These are phyloP conservation scores for Drosophila saltans DNA, from an alignment of 1,140 invertebrate genomes.

Conservation along the genomic window DNA sequence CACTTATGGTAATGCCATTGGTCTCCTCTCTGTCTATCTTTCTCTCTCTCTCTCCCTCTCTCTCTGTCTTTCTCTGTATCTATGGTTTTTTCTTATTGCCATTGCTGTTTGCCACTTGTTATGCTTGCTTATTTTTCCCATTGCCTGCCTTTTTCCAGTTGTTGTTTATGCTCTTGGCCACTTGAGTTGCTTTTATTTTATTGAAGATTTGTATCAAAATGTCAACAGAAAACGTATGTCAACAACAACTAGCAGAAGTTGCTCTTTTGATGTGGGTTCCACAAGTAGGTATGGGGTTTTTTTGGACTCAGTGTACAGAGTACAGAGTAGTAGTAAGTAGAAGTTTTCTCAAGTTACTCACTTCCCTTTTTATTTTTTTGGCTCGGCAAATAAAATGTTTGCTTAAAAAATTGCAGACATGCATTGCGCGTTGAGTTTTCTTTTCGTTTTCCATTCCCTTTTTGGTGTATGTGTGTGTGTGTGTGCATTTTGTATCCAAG, in stretches of 20 bases:
- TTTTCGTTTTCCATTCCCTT: constrained; percentile 18
- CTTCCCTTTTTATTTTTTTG: constrained; percentile 5
- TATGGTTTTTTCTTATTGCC: constrained; percentile 12
- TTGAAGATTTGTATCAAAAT: constrained; percentile 79
- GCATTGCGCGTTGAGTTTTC: constrained; percentile 44
- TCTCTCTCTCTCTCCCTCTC: background rate
- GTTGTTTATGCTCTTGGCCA: constrained; percentile 55
- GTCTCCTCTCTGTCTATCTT: background rate
- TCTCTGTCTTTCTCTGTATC: background rate
- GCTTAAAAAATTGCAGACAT: constrained; percentile 76
- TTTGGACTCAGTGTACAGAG: background rate
- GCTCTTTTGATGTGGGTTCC: constrained; percentile 67
- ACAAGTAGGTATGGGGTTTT: background rate
- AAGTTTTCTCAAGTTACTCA: constrained; percentile 59
- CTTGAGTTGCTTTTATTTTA: constrained; percentile 76
- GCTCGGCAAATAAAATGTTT: constrained; percentile 72
- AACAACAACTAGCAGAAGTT: constrained; percentile 58
- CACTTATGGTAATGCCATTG: constrained; percentile 45
- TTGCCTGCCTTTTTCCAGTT: constrained; percentile 22
- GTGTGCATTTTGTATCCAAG: constrained; percentile 46
- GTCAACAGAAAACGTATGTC: constrained; percentile 69
- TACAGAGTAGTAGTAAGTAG: background rate
- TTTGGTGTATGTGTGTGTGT: constrained; percentile 29
- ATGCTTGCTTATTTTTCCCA: constrained; percentile 33
- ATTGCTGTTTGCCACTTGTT: constrained; percentile 26